Conservation (phyloP, 2,113 vertebrate species). For the Cyprinodon tularosa region DNA sequence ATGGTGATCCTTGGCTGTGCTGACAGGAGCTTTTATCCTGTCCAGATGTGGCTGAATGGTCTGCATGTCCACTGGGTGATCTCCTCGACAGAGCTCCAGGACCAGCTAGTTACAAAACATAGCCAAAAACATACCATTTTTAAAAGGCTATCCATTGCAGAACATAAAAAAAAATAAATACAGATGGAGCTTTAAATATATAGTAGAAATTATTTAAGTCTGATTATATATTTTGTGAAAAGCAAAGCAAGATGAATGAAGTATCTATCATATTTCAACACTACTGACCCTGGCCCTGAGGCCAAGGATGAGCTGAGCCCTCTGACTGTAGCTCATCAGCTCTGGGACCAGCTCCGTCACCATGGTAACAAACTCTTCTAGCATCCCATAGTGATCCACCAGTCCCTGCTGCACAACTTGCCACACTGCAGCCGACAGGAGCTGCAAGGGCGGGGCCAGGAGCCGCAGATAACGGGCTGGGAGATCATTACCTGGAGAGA, state of each 20-base stretch:
- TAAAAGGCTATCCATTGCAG: not conserved
- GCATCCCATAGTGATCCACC: slow-evolving; percentile 78
- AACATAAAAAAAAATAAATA: not conserved
- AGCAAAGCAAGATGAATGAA: not conserved
- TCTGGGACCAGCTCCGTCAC: slow-evolving; percentile 81
- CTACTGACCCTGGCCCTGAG: slow-evolving; percentile 82
- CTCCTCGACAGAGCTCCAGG: slow-evolving; percentile 75
- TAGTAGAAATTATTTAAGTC: not conserved
- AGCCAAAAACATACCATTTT: not conserved
- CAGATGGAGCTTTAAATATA: not conserved
- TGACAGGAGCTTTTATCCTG: slow-evolving; percentile 72
- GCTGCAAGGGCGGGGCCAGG: slow-evolving; percentile 76
- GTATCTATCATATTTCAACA: not conserved
- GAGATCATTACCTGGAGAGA: slow-evolving; percentile 62
- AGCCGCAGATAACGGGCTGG: slow-evolving; percentile 70
- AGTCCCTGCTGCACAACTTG: slow-evolving; percentile 73
- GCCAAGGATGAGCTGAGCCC: slow-evolving; percentile 82
- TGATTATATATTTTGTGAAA: not conserved
- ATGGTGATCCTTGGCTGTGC: slow-evolving; percentile 69
- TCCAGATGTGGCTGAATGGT: slow-evolving; percentile 77
- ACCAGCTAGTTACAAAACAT: slow-evolving; percentile 56
- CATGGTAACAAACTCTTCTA: slow-evolving; percentile 80
- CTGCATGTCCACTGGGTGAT: slow-evolving; percentile 66
- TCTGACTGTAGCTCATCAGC: slow-evolving; percentile 82
- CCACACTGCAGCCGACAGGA: slow-evolving; percentile 82